Conservation (phyloP, 1,140 invertebrate species). For the Chelonus insularis region DNA sequence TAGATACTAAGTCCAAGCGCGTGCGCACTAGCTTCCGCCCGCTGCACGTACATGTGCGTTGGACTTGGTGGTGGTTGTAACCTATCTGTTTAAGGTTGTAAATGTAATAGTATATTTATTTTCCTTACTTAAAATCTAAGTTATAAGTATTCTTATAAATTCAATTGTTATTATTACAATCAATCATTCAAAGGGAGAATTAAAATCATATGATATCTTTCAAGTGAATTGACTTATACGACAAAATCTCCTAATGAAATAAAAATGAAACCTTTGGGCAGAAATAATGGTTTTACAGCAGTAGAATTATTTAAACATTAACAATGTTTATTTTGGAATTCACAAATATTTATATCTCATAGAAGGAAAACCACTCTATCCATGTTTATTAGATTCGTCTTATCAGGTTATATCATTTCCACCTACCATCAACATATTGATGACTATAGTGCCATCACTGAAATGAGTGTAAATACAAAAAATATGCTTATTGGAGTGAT, state of each 20-base stretch:
- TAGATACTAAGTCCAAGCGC: no score
- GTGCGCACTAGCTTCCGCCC: no score
- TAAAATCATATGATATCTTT: conserved; percentile 19
- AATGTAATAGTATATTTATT: no score
- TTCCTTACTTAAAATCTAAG: no score
- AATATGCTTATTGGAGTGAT: conserved; percentile 80
- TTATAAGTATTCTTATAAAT: conserved; percentile 63
- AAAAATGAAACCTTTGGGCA: conserved; percentile 68
- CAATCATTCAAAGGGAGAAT: no score
- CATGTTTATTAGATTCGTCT: conserved; percentile 68
- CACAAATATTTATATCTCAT: conserved; percentile 81
- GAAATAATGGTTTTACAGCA: conserved; percentile 65
- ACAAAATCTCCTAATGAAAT: conserved; percentile 66
- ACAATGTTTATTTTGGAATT: conserved; percentile 76
- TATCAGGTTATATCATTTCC: conserved; percentile 77
- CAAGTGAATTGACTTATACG: conserved; percentile 69
- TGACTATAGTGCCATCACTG: conserved; percentile 77
- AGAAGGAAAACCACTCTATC: conserved; percentile 73
- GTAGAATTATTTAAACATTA: conserved; percentile 69
- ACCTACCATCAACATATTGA: conserved; percentile 86
- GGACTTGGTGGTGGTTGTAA: no score
- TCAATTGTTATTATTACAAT: conserved; percentile 13
- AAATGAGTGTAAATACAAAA: conserved; percentile 69
- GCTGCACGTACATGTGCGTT: no score
- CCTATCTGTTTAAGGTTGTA: no score